Base-by-base conservation (phyloP, 2,113 vertebrate species). In the Lepisosteus oculatus region DNA sequence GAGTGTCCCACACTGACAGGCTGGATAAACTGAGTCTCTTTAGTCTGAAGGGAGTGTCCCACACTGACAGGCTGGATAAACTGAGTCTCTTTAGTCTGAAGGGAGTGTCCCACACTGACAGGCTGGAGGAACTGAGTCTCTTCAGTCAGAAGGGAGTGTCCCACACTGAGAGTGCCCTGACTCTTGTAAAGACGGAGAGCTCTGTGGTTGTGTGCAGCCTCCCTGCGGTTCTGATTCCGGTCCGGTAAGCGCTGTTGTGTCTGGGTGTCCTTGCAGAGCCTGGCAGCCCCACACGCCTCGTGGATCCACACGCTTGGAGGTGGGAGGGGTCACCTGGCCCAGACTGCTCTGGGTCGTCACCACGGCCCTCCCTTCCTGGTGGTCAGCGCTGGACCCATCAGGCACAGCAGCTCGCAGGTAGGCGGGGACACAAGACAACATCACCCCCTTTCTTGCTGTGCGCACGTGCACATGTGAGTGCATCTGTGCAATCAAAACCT, bases 391-490 rank as follows among this genome's bases (percentile, higher is more conserved):
- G 74, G 85, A 55, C 74, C 84, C 0, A 67, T 89, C 68, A 84
- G 90, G 69, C 81, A 88, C 74, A 90, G 80, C 80, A 90, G 90
- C 78, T 81, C 89, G 57, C 86, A 88, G 91, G 90, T 91, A 54
- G 71, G 76, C 71, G 0, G 13, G 41, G 0, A 5, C 5, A 54
- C 67, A 42, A 3, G 2, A 3, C 15, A 2, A 29, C 29, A 29
- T 29, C 29, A 29, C 29, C 29, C 29, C 29, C 29, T 29, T 29
- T 29, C 29, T 29, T 2, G 2, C 29, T 29, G 29, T 29, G 1
- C 2, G 29, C 29, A 29, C 29, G 29, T 2, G 29, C 2, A 29
- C 29, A 2, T 29, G 29, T 29, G 29, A 29, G 29, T 29, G 29
- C 2, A 2, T 29, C 29, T 29, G 29, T 29, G 29, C 29, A 29